A percentile compares a stretch with the other conserved stretches of the same genome.
Conservation (phyloP, 2,888 invertebrate species). For the Lasioglossum figueresi region DNA sequence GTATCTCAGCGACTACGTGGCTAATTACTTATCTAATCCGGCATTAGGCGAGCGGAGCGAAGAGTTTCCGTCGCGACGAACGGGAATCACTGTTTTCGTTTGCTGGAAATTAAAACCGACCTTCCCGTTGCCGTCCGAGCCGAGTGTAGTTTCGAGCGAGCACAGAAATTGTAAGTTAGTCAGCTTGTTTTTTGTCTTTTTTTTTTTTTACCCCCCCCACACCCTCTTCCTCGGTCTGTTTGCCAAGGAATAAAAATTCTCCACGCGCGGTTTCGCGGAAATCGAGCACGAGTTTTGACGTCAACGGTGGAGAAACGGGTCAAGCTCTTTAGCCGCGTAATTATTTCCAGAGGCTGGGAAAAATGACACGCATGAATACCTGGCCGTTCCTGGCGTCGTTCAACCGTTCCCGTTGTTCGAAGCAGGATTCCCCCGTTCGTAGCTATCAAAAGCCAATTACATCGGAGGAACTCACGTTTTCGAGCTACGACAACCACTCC, state of each 20-base stretch:
- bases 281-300: constrained; percentile 41
- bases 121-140: neutral
- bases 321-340: constrained; percentile 44
- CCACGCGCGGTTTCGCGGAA: neutral
- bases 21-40: constrained; percentile 13
- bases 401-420: neutral
- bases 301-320: constrained; percentile 48
- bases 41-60: neutral
- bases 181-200: too few species aligned
- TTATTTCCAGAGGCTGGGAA: constrained; percentile 26
- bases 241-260: constrained; percentile 14
- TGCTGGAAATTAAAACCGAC: constrained; percentile 1
- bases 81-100: neutral
- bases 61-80: neutral
- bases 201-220: neutral
- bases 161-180: neutral
- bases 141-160: neutral
- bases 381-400: neutral
- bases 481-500: neutral
- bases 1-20: neutral
- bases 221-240: neutral
- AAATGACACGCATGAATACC: constrained; percentile 7
- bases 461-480: neutral
- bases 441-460: neutral
- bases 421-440: neutral